phyloP scores from a whole-genome alignment of 2,797 vertebrate species.

The Phalanger gymnotis region DNA sequence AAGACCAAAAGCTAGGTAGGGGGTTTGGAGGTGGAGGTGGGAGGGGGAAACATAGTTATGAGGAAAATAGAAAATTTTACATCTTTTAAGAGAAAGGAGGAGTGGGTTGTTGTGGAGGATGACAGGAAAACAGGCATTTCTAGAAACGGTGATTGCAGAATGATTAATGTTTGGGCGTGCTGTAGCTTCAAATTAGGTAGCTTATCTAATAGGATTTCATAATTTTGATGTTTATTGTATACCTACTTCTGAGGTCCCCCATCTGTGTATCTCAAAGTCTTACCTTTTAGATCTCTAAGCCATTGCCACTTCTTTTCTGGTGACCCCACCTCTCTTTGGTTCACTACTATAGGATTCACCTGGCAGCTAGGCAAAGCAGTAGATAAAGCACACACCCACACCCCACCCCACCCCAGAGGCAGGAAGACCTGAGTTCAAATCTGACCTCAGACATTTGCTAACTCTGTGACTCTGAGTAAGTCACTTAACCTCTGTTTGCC shows the following conservation, averaged over 20 bases:
- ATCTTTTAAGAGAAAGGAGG: slow-evolving; percentile 30
- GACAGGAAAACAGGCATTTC: slow-evolving; percentile 11
- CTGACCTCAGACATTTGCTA: background rate
- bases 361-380: background rate
- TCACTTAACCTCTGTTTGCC: background rate
- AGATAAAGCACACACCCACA: background rate
- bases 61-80: background rate
- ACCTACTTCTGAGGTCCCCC: background rate
- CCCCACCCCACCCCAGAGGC: background rate
- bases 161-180: background rate
- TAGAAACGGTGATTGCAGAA: background rate
- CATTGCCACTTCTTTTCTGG: background rate
- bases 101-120: background rate
- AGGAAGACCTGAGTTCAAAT: background rate
- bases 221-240: background rate
- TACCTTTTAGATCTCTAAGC: background rate
- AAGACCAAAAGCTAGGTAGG: background rate
- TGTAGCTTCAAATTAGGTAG: background rate
- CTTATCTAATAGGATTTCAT: slow-evolving; percentile 19
- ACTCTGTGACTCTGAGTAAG: background rate
- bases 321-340: background rate
- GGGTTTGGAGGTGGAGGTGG: background rate
- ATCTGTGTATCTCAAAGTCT: background rate
- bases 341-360: background rate
- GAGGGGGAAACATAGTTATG: background rate